Evolutionary conservation across 2,888 invertebrate species (phyloP), one percentile per base, ranked within the genome.

Genomic region (Crematogaster levior): DNA sequence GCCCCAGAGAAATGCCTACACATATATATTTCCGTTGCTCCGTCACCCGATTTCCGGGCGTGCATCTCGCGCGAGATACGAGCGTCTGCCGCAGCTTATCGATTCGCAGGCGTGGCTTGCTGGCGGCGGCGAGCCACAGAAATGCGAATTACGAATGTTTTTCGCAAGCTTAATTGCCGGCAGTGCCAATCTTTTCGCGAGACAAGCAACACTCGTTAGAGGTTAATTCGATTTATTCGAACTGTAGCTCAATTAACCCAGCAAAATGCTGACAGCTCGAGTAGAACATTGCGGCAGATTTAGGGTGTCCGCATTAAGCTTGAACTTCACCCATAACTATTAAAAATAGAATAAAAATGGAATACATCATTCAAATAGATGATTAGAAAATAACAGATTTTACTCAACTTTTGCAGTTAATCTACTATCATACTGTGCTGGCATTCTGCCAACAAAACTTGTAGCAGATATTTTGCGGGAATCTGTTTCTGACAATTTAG

Each of bases 81-180:
- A 15, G 74, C 58, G 53, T 12, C 58, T 18, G 30, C 66, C 30
- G 43, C 53, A 24, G 56, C 24, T 24, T 79, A 85, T 85, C 56
- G 85, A 84, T 85, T 70, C 40, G 37, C 65, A 82, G 84, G 84
- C 82, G 82, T 82, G 84, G 85, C 46, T 18, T 18, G 46, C 40
- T 24, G 51, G 43, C 15, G 40, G 12, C 7, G 56, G 27, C 27
- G 37, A 51, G 30, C 43, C 56, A 43, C 34, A 34, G 34, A 34
- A 34, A 63, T 75, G 58, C 58, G 58, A 73, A 58, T 61, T 51
- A n/a, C 18, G 74, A 63, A n/a, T n/a, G n/a, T n/a, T n/a, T n/a
- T n/a, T n/a, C 53, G 48, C 61, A 21, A 60, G 43, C 21, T 5
- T n/a, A 15, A 30, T 53, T 27, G 72, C n/a, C 27, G 65, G 18